Conservation (phyloP, 2,797 vertebrate species). For the Artibeus lituratus region DNA sequence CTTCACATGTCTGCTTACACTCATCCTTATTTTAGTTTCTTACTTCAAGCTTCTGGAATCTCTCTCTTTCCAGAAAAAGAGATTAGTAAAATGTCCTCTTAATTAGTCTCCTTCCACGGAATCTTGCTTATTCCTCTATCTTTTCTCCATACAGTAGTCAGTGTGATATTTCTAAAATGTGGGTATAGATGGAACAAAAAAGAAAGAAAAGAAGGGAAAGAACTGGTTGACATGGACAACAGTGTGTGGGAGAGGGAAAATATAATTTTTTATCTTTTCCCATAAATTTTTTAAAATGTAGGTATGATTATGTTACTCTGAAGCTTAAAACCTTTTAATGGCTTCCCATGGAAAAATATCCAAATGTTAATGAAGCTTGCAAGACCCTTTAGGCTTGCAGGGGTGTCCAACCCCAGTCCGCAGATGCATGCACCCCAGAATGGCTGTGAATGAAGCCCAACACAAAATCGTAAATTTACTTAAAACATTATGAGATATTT, state of each 20-base stretch:
- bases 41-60: background rate
- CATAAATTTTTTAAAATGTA: background rate
- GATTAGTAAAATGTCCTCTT: background rate
- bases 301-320: background rate
- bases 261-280: no score
- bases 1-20: background rate
- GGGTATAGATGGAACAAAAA: background rate
- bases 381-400: background rate
- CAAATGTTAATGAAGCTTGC: background rate
- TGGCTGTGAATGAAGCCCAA: no score
- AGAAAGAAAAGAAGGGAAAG: background rate
- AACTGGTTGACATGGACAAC: background rate
- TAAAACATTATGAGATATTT: no score
- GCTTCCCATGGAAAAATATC: background rate
- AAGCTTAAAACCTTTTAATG: background rate
- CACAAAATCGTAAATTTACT: no score
- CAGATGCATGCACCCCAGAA: no score
- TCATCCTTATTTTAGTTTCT: background rate
- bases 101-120: background rate
- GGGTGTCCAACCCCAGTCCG: no score
- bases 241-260: no score
- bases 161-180: background rate
- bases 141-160: background rate
- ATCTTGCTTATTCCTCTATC: background rate
- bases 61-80: background rate